Percentiles rank a stretch among this genome's conserved stretches.
Conservation (phyloP, 2,888 invertebrate genomes). For the Colostygia pectinataria region DNA sequence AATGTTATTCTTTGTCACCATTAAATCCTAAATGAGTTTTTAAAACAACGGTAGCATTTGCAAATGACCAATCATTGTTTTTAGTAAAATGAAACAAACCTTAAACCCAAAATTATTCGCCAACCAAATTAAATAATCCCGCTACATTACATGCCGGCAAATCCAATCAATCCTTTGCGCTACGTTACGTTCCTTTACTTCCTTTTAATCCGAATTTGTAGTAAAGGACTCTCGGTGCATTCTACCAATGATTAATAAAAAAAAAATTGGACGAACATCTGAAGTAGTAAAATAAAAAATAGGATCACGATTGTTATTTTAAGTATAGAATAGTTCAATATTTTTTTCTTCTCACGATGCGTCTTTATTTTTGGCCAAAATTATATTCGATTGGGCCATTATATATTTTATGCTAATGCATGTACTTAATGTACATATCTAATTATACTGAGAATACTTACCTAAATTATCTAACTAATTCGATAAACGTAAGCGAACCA, state of each 20-base stretch:
- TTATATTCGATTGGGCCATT: too few species aligned
- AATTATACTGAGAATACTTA: too few species aligned
- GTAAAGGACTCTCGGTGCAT: neutral
- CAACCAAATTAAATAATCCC: conserved; percentile 3
- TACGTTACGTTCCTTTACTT: conserved; percentile 8
- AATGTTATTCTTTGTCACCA: conserved; percentile 2
- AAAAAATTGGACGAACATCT: too few species aligned
- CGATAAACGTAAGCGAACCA: conserved; percentile 22
- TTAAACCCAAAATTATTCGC: neutral
- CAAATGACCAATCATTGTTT: too few species aligned
- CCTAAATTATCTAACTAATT: neutral
- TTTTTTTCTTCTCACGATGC: too few species aligned
- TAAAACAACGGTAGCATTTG: neutral
- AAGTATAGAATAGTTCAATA: too few species aligned
- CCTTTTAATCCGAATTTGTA: neutral
- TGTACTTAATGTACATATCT: neutral
- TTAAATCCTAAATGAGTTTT: neutral
- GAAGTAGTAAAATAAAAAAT: too few species aligned
- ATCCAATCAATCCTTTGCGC: neutral
- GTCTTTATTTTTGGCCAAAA: too few species aligned
- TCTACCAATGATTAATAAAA: conserved; percentile 3
- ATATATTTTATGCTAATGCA: too few species aligned
- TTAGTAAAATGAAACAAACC: conserved; percentile 1
- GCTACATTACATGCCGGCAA: neutral
- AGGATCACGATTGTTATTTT: too few species aligned